These are phyloP conservation scores for Cnemophilus loriae DNA, from an alignment of 2,113 vertebrate species.

Conservation along the genomic window DNA sequence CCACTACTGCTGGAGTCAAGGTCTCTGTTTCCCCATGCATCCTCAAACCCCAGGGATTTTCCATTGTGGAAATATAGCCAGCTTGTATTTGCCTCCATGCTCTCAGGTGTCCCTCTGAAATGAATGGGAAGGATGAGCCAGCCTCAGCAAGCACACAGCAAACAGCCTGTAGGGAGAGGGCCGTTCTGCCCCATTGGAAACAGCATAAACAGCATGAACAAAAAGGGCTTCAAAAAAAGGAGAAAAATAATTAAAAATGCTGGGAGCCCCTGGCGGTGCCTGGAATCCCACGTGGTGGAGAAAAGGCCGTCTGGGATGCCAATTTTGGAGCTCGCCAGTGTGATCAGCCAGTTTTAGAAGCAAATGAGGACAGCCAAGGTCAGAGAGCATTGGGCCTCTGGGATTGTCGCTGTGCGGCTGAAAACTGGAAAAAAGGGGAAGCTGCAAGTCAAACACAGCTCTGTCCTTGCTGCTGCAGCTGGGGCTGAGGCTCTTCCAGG, in stretches of 20 bases:
- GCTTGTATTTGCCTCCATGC: neutral
- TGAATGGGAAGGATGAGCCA: neutral
- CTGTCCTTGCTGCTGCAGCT: neutral
- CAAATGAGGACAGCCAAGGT: slow-evolving; percentile 41
- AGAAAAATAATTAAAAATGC: slow-evolving; percentile 45
- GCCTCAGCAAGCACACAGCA: neutral
- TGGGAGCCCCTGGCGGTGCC: neutral
- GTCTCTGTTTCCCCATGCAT: neutral
- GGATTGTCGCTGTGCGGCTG: neutral
- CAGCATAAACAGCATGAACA: neutral
- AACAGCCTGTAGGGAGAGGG: neutral
- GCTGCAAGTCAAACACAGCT: neutral
- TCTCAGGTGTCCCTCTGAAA: neutral
- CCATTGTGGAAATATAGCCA: neutral
- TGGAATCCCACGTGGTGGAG: neutral
- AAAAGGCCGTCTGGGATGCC: neutral
- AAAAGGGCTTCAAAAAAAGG: neutral
- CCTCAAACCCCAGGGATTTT: neutral
- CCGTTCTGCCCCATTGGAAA: neutral
- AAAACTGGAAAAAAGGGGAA: neutral
- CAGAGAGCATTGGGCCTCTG: neutral
- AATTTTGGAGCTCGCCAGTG: neutral
- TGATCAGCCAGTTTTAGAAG: slow-evolving; percentile 24
- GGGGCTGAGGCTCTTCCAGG: neutral
- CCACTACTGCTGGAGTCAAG: neutral